Evolutionary conservation across 2,888 invertebrate genomes (phyloP).

Genomic region (Drosophila sordidapex): DNA sequence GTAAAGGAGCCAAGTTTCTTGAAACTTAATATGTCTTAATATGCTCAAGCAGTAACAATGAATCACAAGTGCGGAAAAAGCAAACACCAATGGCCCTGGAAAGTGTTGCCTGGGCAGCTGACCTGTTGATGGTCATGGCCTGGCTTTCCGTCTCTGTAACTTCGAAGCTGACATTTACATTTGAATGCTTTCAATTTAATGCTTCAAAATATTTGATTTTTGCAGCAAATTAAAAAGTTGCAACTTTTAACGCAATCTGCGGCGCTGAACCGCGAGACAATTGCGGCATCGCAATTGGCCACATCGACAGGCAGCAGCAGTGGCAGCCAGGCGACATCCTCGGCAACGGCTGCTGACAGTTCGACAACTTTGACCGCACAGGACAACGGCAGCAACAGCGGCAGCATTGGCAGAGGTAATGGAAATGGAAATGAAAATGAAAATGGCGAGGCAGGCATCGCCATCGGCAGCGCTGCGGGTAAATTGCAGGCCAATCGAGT

Average conservation of each 20-base stretch:
- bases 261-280: conserved; percentile 84
- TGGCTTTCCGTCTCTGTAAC: neutral
- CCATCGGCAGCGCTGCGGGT: conserved; percentile 61
- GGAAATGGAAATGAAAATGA: conserved; percentile 24
- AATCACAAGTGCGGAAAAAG: neutral
- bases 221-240: conserved; percentile 85
- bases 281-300: conserved; percentile 85
- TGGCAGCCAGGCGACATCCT: conserved; percentile 62
- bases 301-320: conserved; percentile 80
- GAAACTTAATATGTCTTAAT: conserved; percentile 4
- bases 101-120: conserved; percentile 27
- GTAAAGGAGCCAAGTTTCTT: neutral
- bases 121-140: conserved; percentile 20
- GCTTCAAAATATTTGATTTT: conserved; percentile 17
- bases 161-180: conserved; percentile 15
- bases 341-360: conserved; percentile 71
- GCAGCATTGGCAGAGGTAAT: conserved; percentile 29
- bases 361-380: conserved; percentile 72
- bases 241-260: conserved; percentile 85
- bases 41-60: neutral
- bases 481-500: conserved; percentile 56
- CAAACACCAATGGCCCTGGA: neutral
- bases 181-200: conserved; percentile 19
- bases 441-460: conserved; percentile 60
- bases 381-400: conserved; percentile 46